Percentiles rank a stretch among this genome's conserved stretches.
phyloP scores from a whole-genome alignment of 2,888 invertebrate genomes.

The Tineola bisselliella region DNA sequence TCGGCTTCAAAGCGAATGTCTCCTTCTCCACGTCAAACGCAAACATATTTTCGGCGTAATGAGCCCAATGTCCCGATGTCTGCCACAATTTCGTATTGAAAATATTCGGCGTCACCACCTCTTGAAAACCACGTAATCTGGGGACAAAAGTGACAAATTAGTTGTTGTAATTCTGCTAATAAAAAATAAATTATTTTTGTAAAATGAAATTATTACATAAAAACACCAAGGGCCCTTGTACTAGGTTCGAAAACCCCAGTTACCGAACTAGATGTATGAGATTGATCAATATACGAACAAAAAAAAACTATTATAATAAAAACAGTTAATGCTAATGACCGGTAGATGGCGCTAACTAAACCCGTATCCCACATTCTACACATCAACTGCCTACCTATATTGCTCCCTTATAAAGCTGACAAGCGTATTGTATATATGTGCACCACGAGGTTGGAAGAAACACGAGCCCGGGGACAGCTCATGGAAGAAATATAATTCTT shows the following conservation, averaged over 20 bases:
- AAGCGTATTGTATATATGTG: constrained; percentile 96
- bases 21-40: constrained; percentile 96
- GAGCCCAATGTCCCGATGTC: constrained; percentile 98
- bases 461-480: constrained; percentile 98
- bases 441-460: constrained; percentile 97
- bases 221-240: no score
- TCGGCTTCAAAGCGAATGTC: constrained; percentile 95
- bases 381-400: constrained; percentile 68
- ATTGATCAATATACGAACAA: no score
- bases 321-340: no score
- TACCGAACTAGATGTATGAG: no score
- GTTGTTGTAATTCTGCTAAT: no score
- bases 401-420: constrained; percentile 85
- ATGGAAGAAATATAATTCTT: constrained; percentile 98
- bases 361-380: no score
- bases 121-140: constrained; percentile 82
- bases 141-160: no score
- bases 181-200: no score
- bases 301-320: no score
- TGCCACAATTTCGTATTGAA: constrained; percentile 97
- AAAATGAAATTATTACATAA: no score
- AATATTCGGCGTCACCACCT: constrained; percentile 95
- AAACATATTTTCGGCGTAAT: constrained; percentile 97
- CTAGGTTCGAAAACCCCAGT: no score
- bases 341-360: no score